Conservation (phyloP, 2,113 vertebrate species). For the Rostratula benghalensis region DNA sequence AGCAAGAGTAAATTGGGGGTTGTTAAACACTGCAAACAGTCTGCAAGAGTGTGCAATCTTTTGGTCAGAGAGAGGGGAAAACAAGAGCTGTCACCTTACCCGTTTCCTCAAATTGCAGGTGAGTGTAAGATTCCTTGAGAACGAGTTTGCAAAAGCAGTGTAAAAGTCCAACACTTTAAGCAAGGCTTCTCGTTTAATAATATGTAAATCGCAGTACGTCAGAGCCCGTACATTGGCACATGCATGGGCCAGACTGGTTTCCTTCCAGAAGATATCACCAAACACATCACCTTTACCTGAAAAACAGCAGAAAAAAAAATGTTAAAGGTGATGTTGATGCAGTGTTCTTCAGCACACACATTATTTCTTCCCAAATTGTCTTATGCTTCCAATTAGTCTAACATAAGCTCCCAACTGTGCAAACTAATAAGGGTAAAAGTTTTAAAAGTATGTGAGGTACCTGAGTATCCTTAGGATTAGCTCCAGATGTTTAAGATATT, state of each 20-base stretch:
- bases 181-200: conserved; percentile 93
- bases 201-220: conserved; percentile 95
- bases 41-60: neutral
- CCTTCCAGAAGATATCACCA: conserved; percentile 98
- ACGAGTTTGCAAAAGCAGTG: conserved; percentile 94
- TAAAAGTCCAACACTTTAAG: conserved; percentile 96
- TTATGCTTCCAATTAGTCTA: neutral
- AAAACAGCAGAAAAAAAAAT: conserved; percentile 23
- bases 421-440: neutral
- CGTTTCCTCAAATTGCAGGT: conserved; percentile 95
- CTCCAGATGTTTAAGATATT: neutral
- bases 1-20: neutral
- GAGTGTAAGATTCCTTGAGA: conserved; percentile 94
- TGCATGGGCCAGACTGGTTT: conserved; percentile 89
- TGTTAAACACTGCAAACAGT: neutral
- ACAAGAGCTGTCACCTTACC: conserved; percentile 73
- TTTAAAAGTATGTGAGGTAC: neutral
- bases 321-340: neutral
- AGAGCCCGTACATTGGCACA: conserved; percentile 94
- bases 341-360: neutral
- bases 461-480: neutral
- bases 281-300: conserved; percentile 97
- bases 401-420: neutral
- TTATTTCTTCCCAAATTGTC: neutral
- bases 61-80: neutral